A percentile compares a stretch with the other conserved stretches of the same genome.
Evolutionary conservation across 1,140 invertebrate genomes (phyloP).

Genomic region (Drosophila ananassae): DNA sequence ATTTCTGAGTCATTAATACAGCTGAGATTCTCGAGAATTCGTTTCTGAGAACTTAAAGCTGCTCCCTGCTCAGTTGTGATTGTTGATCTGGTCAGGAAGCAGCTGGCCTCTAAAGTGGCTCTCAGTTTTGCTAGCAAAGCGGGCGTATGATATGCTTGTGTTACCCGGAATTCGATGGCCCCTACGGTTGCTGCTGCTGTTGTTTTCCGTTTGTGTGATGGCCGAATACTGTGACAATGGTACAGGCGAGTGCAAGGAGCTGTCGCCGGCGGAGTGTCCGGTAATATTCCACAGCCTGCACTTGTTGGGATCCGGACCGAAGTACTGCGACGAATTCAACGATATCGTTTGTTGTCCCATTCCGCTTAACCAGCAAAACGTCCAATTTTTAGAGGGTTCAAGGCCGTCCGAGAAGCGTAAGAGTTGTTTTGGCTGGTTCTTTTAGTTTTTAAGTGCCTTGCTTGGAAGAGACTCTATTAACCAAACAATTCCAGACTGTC

Average conservation of each 20-base stretch:
- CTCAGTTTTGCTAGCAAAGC: conserved; percentile 26
- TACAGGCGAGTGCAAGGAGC: conserved; percentile 58
- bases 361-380: conserved; percentile 42
- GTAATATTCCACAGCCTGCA: conserved; percentile 61
- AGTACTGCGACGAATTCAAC: conserved; percentile 67
- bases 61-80: not conserved
- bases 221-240: conserved; percentile 60
- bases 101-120: not conserved
- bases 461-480: not conserved
- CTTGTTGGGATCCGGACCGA: conserved; percentile 46
- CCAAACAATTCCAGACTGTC: conserved; percentile 40
- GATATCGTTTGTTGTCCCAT: conserved; percentile 73
- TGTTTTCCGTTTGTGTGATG: not conserved
- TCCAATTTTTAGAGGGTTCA: not conserved
- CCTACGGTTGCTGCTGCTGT: conserved; percentile 14
- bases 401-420: conserved; percentile 56
- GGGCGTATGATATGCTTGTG: conserved; percentile 14
- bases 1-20: conserved; percentile 6
- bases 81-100: conserved; percentile 16
- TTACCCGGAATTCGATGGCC: conserved; percentile 5
- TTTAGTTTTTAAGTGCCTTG: too few species aligned
- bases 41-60: conserved; percentile 26
- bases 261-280: conserved; percentile 52
- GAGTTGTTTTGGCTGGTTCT: not conserved
- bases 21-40: not conserved